Conservation (phyloP, 2,888 invertebrate species). For the Cremastinae sp. region DNA sequence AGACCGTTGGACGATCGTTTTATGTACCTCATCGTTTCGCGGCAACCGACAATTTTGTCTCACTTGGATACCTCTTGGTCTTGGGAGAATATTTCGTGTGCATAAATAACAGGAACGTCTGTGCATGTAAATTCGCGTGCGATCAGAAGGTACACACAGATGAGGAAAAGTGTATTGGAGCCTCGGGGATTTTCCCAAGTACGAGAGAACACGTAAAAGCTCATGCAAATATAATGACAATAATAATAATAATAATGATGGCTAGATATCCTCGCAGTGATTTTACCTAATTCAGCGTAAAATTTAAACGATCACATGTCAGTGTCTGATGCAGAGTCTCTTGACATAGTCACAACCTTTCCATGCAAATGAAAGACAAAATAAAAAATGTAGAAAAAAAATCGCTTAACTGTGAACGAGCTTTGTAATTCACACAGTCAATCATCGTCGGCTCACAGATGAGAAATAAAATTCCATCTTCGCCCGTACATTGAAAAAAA, state of each 20-base stretch:
- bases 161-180: constrained; percentile 6
- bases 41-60: constrained; percentile 54
- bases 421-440: constrained; percentile 41
- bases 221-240: constrained; percentile 56
- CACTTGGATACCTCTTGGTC: constrained; percentile 37
- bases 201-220: constrained; percentile 40
- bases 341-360: constrained; percentile 10
- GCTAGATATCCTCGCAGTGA: constrained; percentile 19
- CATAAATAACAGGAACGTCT: constrained; percentile 27
- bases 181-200: constrained; percentile 41
- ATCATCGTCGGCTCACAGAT: constrained; percentile 44
- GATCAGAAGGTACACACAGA: constrained; percentile 13
- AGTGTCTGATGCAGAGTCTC: constrained; percentile 30
- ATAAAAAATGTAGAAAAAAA: not conserved
- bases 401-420: constrained; percentile 17
- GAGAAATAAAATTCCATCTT: not conserved
- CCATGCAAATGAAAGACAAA: too few species aligned
- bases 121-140: not conserved
- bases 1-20: constrained; percentile 26
- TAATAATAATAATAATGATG: constrained; percentile 15
- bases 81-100: constrained; percentile 13
- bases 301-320: constrained; percentile 53
- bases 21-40: constrained; percentile 1
- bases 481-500: too few species aligned
- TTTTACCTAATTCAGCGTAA: constrained; percentile 51